Base-by-base conservation (phyloP, 1,140 invertebrate species). In the Halyomorpha halys region DNA sequence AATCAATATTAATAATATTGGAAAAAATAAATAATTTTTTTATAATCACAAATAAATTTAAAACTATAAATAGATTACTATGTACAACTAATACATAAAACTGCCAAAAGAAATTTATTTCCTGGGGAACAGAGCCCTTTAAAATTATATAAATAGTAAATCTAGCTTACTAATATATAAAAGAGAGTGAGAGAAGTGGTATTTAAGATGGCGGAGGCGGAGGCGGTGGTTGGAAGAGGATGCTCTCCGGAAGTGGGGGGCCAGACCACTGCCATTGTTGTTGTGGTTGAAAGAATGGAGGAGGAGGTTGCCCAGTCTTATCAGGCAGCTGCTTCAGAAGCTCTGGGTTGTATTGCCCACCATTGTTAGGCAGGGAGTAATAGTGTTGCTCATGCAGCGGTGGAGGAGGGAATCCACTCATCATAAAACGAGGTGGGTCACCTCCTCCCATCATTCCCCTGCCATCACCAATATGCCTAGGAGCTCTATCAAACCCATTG, bases 121-220 rank as follows among this genome's bases (percentile, higher is more conserved):
- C 34, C 34, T 39, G 34, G 34, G 34, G 34, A 39, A 39, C 34
- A 39, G 34, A 39, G 34, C 34, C 6, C 34, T 39, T 39, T 39
- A 13, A 39, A 39, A 18, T 49, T 4, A 21, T 11, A 49, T 21
- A 8, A 19, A 49, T 19, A 49, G 15, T 56, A 23, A 56, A 56
- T 25, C 53, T 56, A 56, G 15, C 53, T 56, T 23, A 56, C 53
- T 56, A 56, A 23, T 23, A 23, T 19, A 56, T 16, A 56, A 56
- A 25, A 56, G 19, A 56, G 18, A 23, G 51, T 53, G 53, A 56
- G 53, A 56, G 53, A 23, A 56, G 53, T 56, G 6, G 23, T 56
- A 39, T 49, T 56, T 56, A 56, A 56, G 53, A 56, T 27, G 53
- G 53, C 23, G 53, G 53, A 56, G 53, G 53, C 23, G 53, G 53